Evolutionary conservation across 2,113 vertebrate genomes (phyloP), one percentile per base, ranked within the genome.

Genomic region (Cebidichthys violaceus): DNA sequence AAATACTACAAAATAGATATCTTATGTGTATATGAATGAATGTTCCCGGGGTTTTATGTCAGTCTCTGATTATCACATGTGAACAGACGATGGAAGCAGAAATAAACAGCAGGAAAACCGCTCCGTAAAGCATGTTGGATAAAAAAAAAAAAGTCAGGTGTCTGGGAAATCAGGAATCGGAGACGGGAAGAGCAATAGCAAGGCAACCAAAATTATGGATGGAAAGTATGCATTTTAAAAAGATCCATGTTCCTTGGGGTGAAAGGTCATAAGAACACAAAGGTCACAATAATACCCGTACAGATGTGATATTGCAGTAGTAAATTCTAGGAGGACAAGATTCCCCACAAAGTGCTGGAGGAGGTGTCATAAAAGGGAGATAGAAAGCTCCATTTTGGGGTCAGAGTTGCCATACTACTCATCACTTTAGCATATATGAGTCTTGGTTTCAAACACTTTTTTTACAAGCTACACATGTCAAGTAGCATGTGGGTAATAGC

Each of bases 381-480:
- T 87, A 60, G 81, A 82, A 57, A 52, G 80, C 67, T 65, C 62
- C 6, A 41, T 5, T 59, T 50, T 41, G 43, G 86, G 76, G 77
- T 87, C 79, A 82, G 60, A 83, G 72, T 77, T 67, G 37, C 13
- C 54, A 74, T 41, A 67, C 61, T 57, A 60, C 65, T 90, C 77
- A 64, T 59, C 76, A 72, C 35, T 84, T 75, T 61, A 81, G 55
- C 41, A 70, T 74, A 52, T 71, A 82, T 0, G 61, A 75, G 55
- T 54, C 52, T 57, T 69, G 70, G 27, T 67, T 67, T 86, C 57
- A 86, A 41, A 85, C 57, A 43, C 45, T 31, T 79, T 71, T 68
- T 90, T 92, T 87, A 92, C 77, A 75, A 83, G 52, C 83, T 82
- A 75, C 85, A 92, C 71, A 81, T 90, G 89, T 92, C 88, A 33